A percentile compares a stretch with the other conserved stretches of the same genome.
Conservation (phyloP, 2,797 vertebrate species). For the Chrysocyon brachyurus region DNA sequence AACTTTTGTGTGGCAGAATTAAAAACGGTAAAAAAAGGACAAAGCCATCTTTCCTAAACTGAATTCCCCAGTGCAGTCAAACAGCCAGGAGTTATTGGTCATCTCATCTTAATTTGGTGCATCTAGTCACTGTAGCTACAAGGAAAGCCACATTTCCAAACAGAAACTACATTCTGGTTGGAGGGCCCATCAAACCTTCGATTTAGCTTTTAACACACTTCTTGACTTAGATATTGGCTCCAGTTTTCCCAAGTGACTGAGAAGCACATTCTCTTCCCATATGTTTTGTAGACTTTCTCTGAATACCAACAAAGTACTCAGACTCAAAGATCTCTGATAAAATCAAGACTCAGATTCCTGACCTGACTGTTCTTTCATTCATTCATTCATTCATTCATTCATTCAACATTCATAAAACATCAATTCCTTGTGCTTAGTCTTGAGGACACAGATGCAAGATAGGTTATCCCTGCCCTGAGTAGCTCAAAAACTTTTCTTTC, state of each 20-base stretch:
- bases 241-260: conserved; percentile 30
- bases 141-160: conserved; percentile 24
- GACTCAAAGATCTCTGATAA: not conserved
- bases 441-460: not conserved
- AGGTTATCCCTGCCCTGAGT: not conserved
- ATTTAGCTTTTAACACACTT: not conserved
- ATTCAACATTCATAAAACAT: conserved; percentile 48
- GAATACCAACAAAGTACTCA: conserved; percentile 43
- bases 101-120: conserved; percentile 38
- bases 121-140: conserved; percentile 53
- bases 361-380: not conserved
- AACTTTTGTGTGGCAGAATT: conserved; percentile 59
- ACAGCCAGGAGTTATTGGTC: not conserved
- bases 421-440: conserved; percentile 5
- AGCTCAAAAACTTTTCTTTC: conserved; percentile 26
- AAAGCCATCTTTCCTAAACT: conserved; percentile 67
- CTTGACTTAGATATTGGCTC: not conserved
- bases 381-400: conserved; percentile 15
- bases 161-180: conserved; percentile 52
- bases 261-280: conserved; percentile 41
- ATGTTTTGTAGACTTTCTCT: conserved; percentile 57
- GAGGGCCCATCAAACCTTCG: conserved; percentile 31
- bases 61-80: conserved; percentile 51
- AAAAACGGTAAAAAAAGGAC: conserved; percentile 49
- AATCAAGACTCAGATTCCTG: conserved; percentile 47